Evolutionary conservation across 2,113 vertebrate species (phyloP).

Genomic region (Phaetusa simplex): DNA sequence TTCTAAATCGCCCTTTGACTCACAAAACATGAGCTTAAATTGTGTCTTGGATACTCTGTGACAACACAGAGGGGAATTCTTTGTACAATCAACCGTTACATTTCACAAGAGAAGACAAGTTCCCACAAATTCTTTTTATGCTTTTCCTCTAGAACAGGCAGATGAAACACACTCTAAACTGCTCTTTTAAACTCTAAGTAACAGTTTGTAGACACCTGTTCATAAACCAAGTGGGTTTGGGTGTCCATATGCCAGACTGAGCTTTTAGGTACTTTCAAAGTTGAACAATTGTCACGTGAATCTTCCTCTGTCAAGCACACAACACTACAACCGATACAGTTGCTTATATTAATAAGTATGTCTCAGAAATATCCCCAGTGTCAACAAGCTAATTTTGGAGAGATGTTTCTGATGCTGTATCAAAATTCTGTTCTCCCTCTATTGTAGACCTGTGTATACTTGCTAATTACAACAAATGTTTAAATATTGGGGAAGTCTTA

Average conservation of each 20-base stretch:
- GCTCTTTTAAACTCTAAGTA: not conserved
- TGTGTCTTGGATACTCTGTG: not conserved
- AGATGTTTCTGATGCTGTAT: not conserved
- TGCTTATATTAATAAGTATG: not conserved
- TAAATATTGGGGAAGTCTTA: not conserved
- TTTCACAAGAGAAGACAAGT: not conserved
- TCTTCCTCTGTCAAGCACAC: not conserved
- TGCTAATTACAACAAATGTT: not conserved
- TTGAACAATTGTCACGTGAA: not conserved
- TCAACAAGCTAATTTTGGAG: not conserved
- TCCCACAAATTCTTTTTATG: not conserved
- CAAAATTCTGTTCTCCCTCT: not conserved
- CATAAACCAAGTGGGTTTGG: not conserved
- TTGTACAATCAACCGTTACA: not conserved
- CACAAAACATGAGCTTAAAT: not conserved
- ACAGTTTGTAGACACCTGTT: not conserved
- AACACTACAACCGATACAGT: not conserved
- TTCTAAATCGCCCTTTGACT: not conserved
- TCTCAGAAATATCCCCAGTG: not conserved
- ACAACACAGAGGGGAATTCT: not conserved
- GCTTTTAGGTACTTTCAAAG: not conserved
- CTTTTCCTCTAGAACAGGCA: not conserved
- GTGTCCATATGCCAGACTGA: not conserved
- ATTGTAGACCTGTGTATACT: not conserved
- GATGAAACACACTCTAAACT: not conserved